Evolutionary conservation across 2,113 vertebrate species (phyloP), one percentile per base, ranked within the genome.

Genomic region (Ammodytes marinus): DNA sequence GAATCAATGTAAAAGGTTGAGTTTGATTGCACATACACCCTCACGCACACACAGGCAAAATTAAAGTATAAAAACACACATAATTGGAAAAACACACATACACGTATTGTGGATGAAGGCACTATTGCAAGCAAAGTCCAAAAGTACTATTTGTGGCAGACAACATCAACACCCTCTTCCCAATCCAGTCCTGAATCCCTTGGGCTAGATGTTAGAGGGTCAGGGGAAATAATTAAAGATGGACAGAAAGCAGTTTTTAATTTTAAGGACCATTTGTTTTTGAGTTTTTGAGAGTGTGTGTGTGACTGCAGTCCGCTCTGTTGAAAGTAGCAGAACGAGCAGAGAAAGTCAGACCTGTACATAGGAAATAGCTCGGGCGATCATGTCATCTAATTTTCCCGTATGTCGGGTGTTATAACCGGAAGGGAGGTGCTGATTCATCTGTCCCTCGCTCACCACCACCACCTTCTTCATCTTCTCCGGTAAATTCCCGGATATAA

Each of bases 111-210:
- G 86, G 88, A 95, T 94, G 95, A 96, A 96, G 95, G 95, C 95
- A 96, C 95, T 95, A 95, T 93, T 89, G 90, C 95, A 95, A 95
- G 95, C 94, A 94, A 92, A 95, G 91, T 94, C 92, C 89, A 91
- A 27, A 27, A 86, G 91, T 80, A 93, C 88, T 85, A 92, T 84
- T 91, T 89, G 89, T 85, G 85, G 93, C 88, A 90, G 67, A 84
- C 79, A 89, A 92, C 86, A 90, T 79, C 59, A 5, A 83, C 65
- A 64, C 39, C 59, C 80, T 40, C 88, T 54, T 49, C 65, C 74
- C 67, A 72, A 12, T 71, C 68, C 80, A 55, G 54, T 64, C 79
- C 73, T 37, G 5, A 70, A 59, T 78, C 87, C 88, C 91, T 91
- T 92, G 93, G 93, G 93, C 94, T 94, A 92, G 90, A 92, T 77